A percentile compares a stretch with the other conserved stretches of the same genome.
Conservation (phyloP, 1,140 invertebrate species). For the Cardiocondyla obscurior region DNA sequence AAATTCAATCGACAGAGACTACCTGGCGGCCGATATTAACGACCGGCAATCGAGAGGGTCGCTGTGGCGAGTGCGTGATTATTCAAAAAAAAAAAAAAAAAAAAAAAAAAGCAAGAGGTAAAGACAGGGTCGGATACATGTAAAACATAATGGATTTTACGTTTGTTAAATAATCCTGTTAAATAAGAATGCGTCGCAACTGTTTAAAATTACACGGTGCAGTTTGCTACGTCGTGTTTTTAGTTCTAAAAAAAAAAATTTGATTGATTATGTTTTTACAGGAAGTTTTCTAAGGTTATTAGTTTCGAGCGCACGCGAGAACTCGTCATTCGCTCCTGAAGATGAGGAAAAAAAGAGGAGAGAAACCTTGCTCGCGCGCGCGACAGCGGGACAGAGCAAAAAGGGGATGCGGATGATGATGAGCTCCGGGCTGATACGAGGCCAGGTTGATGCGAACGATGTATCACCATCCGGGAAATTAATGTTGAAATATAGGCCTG, state of each 20-base stretch:
- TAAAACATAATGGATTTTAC: conserved; percentile 15
- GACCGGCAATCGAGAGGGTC: conserved; percentile 66
- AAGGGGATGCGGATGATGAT: conserved; percentile 72
- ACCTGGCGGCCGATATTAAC: conserved; percentile 71
- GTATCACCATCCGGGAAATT: conserved; percentile 80
- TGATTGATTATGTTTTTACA: not conserved
- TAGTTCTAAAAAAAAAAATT: too few species aligned
- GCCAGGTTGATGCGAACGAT: conserved; percentile 74
- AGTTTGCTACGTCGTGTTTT: not conserved
- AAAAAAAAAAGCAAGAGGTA: conserved; percentile 28
- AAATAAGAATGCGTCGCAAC: not conserved
- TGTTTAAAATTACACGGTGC: not conserved
- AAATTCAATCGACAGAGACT: conserved; percentile 70
- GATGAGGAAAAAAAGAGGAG: not conserved
- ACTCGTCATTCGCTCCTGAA: conserved; percentile 25
- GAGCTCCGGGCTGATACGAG: conserved; percentile 60
- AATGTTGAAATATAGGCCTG: conserved; percentile 77
- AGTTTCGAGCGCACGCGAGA: not conserved
- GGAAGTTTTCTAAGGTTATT: not conserved
- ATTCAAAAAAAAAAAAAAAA: conserved; percentile 55
- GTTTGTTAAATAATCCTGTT: not conserved
- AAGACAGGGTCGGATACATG: conserved; percentile 30
- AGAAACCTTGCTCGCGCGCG: not conserved
- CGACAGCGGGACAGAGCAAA: conserved; percentile 27
- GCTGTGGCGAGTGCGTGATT: conserved; percentile 64